Percentiles rank a stretch among this genome's conserved stretches.
Conservation (phyloP, 2,888 invertebrate genomes). For the Epicampocera succincta region DNA sequence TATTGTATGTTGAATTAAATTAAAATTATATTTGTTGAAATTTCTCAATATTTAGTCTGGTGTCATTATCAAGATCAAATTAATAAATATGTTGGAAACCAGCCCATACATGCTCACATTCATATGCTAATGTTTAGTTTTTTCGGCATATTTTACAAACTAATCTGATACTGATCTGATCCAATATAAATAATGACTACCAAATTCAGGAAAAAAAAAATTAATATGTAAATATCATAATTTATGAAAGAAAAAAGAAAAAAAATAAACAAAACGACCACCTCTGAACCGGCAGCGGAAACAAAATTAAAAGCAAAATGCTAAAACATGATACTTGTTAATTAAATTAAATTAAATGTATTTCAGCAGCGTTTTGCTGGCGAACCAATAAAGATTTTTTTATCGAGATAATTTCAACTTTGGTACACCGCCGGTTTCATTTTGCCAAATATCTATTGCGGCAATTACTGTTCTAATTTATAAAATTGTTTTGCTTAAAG, state of each 20-base stretch:
- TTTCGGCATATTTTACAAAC: background rate
- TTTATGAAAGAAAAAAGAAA: background rate
- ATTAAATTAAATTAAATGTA: constrained; percentile 42
- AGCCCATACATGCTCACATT: constrained; percentile 7
- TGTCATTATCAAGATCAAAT: constrained; percentile 44
- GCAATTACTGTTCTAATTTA: too few species aligned
- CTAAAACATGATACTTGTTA: constrained; percentile 23
- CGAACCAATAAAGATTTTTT: constrained; percentile 5
- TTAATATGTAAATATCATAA: constrained; percentile 26
- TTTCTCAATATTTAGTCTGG: background rate
- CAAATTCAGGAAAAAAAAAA: constrained; percentile 4
- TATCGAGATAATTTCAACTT: too few species aligned
- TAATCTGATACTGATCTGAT: constrained; percentile 34
- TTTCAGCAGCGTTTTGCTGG: constrained; percentile 4
- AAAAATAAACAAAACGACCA: constrained; percentile 36
- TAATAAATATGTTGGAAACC: constrained; percentile 28
- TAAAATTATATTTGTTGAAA: too few species aligned
- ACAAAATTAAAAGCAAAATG: background rate
- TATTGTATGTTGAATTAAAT: too few species aligned
- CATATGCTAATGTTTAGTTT: constrained; percentile 14
- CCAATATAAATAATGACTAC: constrained; percentile 19
- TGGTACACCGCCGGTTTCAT: too few species aligned
- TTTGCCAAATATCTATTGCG: too few species aligned
- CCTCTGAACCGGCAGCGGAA: constrained; percentile 12
- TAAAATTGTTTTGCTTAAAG: too few species aligned